Conservation (phyloP, 2,888 invertebrate species). For the Ashinkailepas kermadecensis region DNA sequence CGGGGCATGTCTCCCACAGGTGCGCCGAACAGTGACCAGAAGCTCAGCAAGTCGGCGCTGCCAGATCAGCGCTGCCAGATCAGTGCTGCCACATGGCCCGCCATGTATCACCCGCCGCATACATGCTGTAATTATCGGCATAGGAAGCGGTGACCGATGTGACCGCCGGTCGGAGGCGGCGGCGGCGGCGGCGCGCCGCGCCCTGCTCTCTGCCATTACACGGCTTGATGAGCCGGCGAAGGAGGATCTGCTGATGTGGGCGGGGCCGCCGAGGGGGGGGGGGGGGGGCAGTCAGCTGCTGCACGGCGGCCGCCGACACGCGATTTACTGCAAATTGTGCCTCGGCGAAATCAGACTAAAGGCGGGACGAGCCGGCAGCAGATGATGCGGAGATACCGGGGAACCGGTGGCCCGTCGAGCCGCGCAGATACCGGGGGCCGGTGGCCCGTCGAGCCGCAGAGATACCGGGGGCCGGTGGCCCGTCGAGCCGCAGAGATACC, state of each 20-base stretch:
- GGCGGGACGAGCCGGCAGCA: neutral
- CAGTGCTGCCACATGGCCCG: neutral
- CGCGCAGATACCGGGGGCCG: neutral
- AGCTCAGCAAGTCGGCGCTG: too few relatives aligned
- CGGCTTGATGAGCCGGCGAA: too few relatives aligned
- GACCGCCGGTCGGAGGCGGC: neutral
- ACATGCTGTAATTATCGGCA: constrained; percentile 1
- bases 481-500: neutral
- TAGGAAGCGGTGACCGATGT: too few relatives aligned
- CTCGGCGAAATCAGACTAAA: neutral
- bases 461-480: neutral
- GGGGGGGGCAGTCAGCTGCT: neutral
- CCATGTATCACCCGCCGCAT: constrained; percentile 10
- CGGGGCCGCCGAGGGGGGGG: neutral
- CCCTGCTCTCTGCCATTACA: neutral
- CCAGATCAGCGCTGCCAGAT: neutral
- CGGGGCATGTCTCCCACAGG: too few relatives aligned
- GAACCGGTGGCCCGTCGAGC: neutral
- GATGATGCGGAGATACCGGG: neutral
- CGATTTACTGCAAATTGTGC: constrained; percentile 18
- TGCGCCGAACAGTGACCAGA: too few relatives aligned
- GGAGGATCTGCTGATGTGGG: neutral
- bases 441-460: neutral
- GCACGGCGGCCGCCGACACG: neutral
- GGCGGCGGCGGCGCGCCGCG: neutral